Evolutionary conservation across 1,140 invertebrate species (phyloP).

Genomic region (Conus betulinus): DNA sequence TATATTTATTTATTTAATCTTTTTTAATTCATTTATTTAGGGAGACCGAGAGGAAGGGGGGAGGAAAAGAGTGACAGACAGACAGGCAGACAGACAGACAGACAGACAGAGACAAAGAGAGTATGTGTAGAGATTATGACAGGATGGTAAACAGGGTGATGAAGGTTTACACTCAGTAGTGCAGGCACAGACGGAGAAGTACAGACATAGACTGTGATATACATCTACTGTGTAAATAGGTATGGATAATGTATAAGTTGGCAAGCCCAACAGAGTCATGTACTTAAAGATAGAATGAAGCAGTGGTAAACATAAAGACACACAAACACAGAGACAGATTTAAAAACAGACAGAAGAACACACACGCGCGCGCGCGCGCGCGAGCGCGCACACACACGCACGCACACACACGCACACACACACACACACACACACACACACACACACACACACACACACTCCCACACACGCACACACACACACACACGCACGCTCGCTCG

Average conservation of each 20-base stretch:
- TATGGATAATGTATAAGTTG: too few relatives aligned
- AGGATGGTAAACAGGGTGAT: not conserved
- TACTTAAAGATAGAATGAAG: too few relatives aligned
- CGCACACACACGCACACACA: not conserved
- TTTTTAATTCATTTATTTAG: too few relatives aligned
- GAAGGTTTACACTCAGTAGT: not conserved
- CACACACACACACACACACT: not conserved
- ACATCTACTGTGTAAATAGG: too few relatives aligned
- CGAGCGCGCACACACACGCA: constrained; percentile 12
- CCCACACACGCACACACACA: not conserved
- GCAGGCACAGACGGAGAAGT: not conserved
- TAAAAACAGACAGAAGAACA: too few relatives aligned
- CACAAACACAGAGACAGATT: too few relatives aligned
- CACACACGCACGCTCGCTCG: not conserved
- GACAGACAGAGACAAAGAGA: not conserved
- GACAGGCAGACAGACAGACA: not conserved
- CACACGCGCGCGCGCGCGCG: too few relatives aligned
- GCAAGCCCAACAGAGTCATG: too few relatives aligned
- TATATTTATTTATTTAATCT: too few relatives aligned
- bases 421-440: too few relatives aligned
- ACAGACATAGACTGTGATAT: not conserved
- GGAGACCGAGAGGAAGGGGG: not conserved
- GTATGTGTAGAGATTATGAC: not conserved
- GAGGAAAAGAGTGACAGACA: not conserved
- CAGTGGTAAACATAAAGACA: too few relatives aligned